Conservation (phyloP, 2,888 invertebrate genomes). For the Dynastes maya region DNA sequence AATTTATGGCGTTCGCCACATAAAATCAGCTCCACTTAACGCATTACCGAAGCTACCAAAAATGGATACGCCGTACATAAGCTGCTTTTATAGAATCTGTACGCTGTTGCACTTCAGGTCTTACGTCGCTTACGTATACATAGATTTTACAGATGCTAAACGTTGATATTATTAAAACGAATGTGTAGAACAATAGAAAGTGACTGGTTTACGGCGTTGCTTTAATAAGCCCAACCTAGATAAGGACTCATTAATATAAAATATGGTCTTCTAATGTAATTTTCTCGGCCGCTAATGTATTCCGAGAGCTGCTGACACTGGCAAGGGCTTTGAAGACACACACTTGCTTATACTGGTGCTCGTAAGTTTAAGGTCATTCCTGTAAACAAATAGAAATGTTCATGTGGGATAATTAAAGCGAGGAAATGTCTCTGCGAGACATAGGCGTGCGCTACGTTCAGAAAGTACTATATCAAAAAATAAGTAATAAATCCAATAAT, state of each 20-base stretch:
- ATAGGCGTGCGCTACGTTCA: too few relatives aligned
- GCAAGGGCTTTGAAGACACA: background rate
- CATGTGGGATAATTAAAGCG: too few relatives aligned
- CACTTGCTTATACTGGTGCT: background rate
- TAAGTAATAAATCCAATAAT: too few relatives aligned
- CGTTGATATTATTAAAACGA: conserved; percentile 35
- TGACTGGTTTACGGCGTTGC: conserved; percentile 27
- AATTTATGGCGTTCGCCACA: background rate
- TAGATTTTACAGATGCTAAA: conserved; percentile 36
- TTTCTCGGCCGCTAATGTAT: conserved; percentile 29
- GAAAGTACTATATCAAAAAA: too few relatives aligned
- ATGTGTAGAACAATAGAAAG: conserved; percentile 45
- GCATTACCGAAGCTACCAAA: conserved; percentile 3
- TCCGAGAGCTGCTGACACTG: conserved; percentile 16
- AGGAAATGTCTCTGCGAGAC: too few relatives aligned
- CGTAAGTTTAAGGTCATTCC: too few relatives aligned
- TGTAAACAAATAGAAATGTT: too few relatives aligned
- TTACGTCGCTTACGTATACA: background rate
- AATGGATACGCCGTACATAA: background rate
- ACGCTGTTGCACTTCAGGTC: background rate
- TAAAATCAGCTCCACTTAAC: background rate
- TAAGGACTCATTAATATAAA: conserved; percentile 45
- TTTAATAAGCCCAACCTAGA: conserved; percentile 45
- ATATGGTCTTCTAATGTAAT: conserved; percentile 39
- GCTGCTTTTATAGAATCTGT: too few relatives aligned